Percentiles rank a stretch among this genome's conserved stretches.
Evolutionary conservation across 92 coral and sea anemone species (phyloP).

Genomic region (Metridium senile): DNA sequence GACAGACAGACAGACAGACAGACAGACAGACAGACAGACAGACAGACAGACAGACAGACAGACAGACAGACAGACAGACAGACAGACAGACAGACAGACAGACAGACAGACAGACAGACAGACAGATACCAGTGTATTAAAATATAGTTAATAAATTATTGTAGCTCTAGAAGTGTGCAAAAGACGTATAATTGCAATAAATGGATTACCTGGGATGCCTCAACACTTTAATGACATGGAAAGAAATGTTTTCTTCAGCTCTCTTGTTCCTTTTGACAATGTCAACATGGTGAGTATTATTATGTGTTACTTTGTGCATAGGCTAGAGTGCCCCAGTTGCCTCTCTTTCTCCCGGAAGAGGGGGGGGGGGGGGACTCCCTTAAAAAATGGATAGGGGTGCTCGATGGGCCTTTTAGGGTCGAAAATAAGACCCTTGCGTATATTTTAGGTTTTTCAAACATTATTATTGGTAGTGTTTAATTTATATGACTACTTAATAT

Average conservation of each 20-base stretch:
- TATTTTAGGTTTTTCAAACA: too few species aligned
- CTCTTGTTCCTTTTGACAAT: slow-evolving; percentile 92
- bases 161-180: slow-evolving; percentile 92
- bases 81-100: neutral
- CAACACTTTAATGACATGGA: slow-evolving; percentile 91
- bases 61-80: too few species aligned
- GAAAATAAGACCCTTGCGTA: too few species aligned
- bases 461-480: too few species aligned
- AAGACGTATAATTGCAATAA: slow-evolving; percentile 82
- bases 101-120: neutral
- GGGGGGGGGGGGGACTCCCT: too few species aligned
- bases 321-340: too few species aligned
- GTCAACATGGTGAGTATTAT: slow-evolving; percentile 93
- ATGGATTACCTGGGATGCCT: slow-evolving; percentile 94
- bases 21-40: neutral
- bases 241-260: slow-evolving; percentile 83
- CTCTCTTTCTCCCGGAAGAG: too few species aligned
- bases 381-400: too few species aligned
- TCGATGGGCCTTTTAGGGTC: too few species aligned
- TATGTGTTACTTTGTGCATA: too few species aligned
- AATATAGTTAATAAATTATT: slow-evolving; percentile 1
- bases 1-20: neutral
- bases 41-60: too few species aligned
- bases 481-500: too few species aligned
- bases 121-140: neutral